Evolutionary conservation across 1,140 invertebrate genomes (phyloP), one percentile per base, ranked within the genome.

Genomic region (Microplitis mediator): DNA sequence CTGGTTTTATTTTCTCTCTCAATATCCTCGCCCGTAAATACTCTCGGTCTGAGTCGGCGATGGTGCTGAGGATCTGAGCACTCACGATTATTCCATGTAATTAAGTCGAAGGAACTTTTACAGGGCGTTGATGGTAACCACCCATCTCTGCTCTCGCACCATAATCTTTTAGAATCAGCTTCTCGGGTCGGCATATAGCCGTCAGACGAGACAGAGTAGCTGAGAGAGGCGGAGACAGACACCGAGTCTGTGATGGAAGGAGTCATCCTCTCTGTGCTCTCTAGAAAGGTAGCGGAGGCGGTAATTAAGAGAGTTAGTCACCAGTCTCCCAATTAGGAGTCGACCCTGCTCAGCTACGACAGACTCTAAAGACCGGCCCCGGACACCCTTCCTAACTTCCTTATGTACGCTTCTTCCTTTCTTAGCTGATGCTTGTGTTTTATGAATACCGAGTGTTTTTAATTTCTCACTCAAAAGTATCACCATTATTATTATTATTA

Each of bases 271-370:
- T 52, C 36, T 34, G 54, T 36, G 34, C 16, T 67, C 32, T 62
- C 13, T 6, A 35, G n/a, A 56, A 23, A 84, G 83, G 82, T 82
- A 85, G 78, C 76, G 74, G 80, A 85, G 84, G 82, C 82, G 83
- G 84, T 86, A 87, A 87, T 86, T 87, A 86, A 87, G 84, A 86
- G 85, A 86, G 85, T 86, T 86, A 85, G 85, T 86, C 85, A 84
- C 83, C 80, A 82, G 84, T 85, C 83, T 86, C 80, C 84, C 84
- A 87, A 87, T 87, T 87, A 87, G 84, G 83, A 82, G 80, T 77
- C 81, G 80, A 82, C 69, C 69, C 60, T 67, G 63, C 54, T 62
- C 6, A 45, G n/a, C 64, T 60, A 9, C 66, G 34, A 61, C 23
- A n/a, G 4, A 64, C 13, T 35, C 50, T 54, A 13, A 64, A 56